Base-by-base conservation (phyloP, 2,888 invertebrate genomes). In the Melanargia galathea region DNA sequence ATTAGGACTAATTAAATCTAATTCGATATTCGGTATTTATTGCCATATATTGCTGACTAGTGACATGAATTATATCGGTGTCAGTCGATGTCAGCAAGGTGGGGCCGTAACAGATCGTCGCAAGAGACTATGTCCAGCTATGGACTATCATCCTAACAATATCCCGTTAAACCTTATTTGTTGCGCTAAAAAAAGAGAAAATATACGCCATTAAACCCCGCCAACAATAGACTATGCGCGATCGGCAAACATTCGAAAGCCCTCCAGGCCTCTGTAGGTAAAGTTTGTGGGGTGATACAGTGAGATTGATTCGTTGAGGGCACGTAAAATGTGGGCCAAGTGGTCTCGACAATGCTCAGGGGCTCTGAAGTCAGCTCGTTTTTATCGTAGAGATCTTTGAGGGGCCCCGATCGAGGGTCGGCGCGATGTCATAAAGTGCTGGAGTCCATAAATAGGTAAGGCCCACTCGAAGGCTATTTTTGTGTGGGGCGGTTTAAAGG, bases 351-450 rank as follows among this genome's bases (percentile, higher is more conserved):
- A 59, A 61, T 59, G 48, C 69, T 73, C 70, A 56, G 55, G 38
- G 65, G 67, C 63, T 73, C 66, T 73, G 74, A 71, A 73, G 76
- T 76, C 76, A 76, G 76, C 76, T 65, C 71, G 70, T 71, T 75
- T 72, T 72, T 75, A 76, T 76, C 75, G 69, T 68, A 63, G 63
- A 71, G 70, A 72, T 71, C 68, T 67, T 62, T 70, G 65, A 64
- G 72, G 70, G 63, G n/a, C n/a, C 64, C 52, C 70, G 71, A 73
- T 73, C 68, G 73, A 70, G 66, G 33, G 68, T 71, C 68, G 66
- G 64, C 64, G 65, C 66, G 64, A 59, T 65, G 63, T 64, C 60
- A 65, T 68, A 67, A 60, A 67, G 67, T 65, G 69, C 61, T 7
- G 56, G 59, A 56, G 48, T 67, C 73, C 73, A 69, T 74, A 72